phyloP scores from a whole-genome alignment of 2,113 vertebrate genomes.

The Archocentrus centrarchus region DNA sequence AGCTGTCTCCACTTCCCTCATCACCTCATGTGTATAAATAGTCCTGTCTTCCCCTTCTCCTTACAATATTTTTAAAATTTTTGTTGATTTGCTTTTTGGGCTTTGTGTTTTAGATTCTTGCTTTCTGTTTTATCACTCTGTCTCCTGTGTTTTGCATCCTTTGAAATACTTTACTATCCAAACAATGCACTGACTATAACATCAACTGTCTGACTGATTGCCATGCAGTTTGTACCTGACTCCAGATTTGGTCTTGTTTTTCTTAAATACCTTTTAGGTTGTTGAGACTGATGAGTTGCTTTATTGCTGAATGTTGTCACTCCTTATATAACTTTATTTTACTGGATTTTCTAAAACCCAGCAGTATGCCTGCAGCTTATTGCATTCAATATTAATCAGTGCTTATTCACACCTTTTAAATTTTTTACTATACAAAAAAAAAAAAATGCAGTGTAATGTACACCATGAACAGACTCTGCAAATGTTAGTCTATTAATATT shows the following conservation, averaged over 20 bases:
- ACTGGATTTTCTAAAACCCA: background rate
- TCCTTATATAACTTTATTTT: background rate
- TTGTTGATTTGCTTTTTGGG: background rate
- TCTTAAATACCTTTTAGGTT: background rate
- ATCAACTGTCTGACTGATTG: background rate
- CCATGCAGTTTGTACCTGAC: background rate
- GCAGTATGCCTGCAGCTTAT: background rate
- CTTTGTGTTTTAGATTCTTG: background rate
- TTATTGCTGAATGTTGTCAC: background rate
- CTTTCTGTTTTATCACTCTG: background rate
- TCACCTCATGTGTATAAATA: background rate
- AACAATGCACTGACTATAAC: background rate
- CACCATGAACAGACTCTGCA: background rate
- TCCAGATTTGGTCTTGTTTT: background rate
- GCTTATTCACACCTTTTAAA: background rate
- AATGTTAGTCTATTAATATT: slow-evolving; percentile 5
- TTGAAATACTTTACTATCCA: background rate
- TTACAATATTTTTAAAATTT: background rate
- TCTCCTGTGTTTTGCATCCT: background rate
- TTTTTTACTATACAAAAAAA: background rate
- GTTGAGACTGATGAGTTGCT: background rate
- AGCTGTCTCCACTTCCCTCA: background rate
- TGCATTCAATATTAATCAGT: background rate
- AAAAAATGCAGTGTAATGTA: background rate
- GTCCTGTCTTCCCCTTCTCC: background rate